Base-by-base conservation (phyloP, 2,888 invertebrate species). In the Phrixothrix hirtus region DNA sequence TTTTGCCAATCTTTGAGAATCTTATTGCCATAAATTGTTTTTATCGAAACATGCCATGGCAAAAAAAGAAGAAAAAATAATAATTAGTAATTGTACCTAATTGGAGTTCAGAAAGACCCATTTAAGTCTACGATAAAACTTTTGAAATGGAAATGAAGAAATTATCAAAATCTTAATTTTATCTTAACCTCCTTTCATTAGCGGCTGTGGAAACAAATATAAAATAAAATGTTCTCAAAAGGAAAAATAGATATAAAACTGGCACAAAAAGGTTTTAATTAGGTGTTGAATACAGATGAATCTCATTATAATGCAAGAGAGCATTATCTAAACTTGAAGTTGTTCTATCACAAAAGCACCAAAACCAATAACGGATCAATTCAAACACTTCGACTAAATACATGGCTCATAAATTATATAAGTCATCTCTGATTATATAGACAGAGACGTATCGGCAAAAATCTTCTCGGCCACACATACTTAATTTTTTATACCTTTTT, bases 251-350 rank as follows among this genome's bases (percentile, higher is more conserved):
- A 58, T 27, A 48, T 48, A 55, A 51, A 56, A 50, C 47, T 46
- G 48, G 54, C 57, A 52, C 45, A 54, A 52, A 50, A 52, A 54
- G 51, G 48, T 46, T 56, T 59, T 59, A 59, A 59, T 59, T 59
- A 59, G 57, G 54, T 54, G 51, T 57, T 42, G 59, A 51, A 59
- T 59, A 59, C 54, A 57, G 54, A 59, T 58, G 53, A 54, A 52
- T 44, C 51, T 51, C 54, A 57, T 59, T 59, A 59, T 51, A 57
- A 57, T 59, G 51, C 57, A 51, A 57, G 42, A 53, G 43, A 47
- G 44, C 51, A 48, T 57, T 57, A 59, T 59, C 51, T 57, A 57
- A 54, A 59, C 56, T 43, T 37, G 51, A 58, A 55, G 58, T 55
- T 52, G 48, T 45, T 55, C 57, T 47, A 50, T 57, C 57, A 54